These are phyloP conservation scores for Acromyrmex heyeri DNA, from an alignment of 1,140 invertebrate genomes.

Conservation along the genomic window DNA sequence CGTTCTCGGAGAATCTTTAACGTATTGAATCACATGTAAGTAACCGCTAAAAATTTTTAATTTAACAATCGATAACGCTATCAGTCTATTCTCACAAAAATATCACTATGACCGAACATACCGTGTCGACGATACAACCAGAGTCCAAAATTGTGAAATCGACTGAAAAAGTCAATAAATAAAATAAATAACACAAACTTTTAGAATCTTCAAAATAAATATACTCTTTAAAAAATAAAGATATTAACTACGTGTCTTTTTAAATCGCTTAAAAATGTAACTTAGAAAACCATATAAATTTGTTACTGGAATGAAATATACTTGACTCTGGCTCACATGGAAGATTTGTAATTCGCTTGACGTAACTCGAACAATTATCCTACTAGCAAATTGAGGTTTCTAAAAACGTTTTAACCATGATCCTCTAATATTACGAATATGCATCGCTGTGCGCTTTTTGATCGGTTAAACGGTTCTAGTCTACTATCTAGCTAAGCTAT, in stretches of 20 bases:
- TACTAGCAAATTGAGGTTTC: constrained; percentile 65
- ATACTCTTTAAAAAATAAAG: neutral
- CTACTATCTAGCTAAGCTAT: constrained; percentile 73
- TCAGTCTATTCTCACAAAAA: constrained; percentile 81
- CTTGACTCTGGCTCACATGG: constrained; percentile 57
- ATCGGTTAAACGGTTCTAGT: constrained; percentile 74
- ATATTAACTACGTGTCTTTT: constrained; percentile 20
- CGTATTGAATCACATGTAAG: constrained; percentile 76
- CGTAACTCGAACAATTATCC: constrained; percentile 45
- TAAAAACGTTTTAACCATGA: constrained; percentile 65
- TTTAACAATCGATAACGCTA: constrained; percentile 75
- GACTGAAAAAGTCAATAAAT: constrained; percentile 23
- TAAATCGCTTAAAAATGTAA: constrained; percentile 19
- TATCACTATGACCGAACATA: constrained; percentile 77
- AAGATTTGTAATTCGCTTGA: constrained; percentile 65
- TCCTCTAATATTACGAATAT: constrained; percentile 71
- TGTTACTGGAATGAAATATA: constrained; percentile 34
- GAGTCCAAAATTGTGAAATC: constrained; percentile 33
- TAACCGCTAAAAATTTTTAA: constrained; percentile 65
- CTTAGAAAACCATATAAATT: constrained; percentile 7
- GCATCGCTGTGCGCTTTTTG: constrained; percentile 63
- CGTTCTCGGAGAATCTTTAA: constrained; percentile 65
- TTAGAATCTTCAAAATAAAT: neutral
- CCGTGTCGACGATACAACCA: constrained; percentile 44
- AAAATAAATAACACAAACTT: constrained; percentile 31